Base-by-base conservation (phyloP, 2,113 vertebrate genomes). In the Pterophyllum scalare region DNA sequence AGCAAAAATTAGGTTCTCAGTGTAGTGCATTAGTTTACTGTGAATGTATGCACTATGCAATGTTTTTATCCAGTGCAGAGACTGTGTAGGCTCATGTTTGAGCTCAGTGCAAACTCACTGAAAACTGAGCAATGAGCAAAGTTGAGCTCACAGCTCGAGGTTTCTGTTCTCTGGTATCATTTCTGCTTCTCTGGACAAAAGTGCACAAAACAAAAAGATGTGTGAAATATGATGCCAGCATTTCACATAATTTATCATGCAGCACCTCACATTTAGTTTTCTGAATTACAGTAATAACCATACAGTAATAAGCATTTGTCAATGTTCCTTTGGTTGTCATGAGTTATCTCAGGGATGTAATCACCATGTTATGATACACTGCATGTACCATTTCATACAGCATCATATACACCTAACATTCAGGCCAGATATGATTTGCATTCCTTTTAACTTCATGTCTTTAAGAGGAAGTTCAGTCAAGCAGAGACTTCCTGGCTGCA, bases 351-450 rank as follows among this genome's bases (percentile, higher is more conserved):
- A 3, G 2, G 43, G n/a, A 67, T 67, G 22, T 19, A 46, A 67
- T 3, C 26, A 19, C 7, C 0, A 0, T 67, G 40, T 46, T 67
- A 0, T 26, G 0, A 67, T 67, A 19, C 26, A 46, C 64, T 67
- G 2, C 0, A 11, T 19, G 0, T 67, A 46, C 3, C 26, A 14
- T 19, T 67, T 67, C 0, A 6, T 17, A 24, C 22, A 43, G 0
- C 62, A 40, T 40, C 40, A 40, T 40, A 12, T 40, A 12, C 11
- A 40, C 13, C 3, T 12, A 10, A 13, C 40, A 26, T 43, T 13
- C 38, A 43, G 64, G 64, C 3, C 46, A 40, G 40, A 40, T 40
- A 40, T 40, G 22, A 46, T 40, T 67, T 67, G 62, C 38, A 67
- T 65, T 26, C 0, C 0, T 67, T 67, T 67, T 26, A 12, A 67